Evolutionary conservation across 2,797 vertebrate species (phyloP).

Genomic region (Bryconaethiops microstoma): DNA sequence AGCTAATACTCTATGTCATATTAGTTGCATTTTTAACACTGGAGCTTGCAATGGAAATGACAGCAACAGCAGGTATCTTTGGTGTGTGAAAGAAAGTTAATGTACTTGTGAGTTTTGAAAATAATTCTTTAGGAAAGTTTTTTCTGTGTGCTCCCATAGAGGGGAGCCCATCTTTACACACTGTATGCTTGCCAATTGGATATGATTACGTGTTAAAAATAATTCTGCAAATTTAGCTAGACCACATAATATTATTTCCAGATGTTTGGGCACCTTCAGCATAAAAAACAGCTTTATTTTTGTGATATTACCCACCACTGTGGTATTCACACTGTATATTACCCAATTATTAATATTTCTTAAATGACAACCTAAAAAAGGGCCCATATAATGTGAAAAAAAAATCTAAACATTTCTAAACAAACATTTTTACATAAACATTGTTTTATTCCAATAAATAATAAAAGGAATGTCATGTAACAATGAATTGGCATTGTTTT

Average conservation of each 20-base stretch:
- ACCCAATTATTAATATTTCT: too few relatives aligned
- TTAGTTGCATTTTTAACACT: slow-evolving; percentile 17
- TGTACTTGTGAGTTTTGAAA: background rate
- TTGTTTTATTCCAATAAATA: too few relatives aligned
- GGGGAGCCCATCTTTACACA: background rate
- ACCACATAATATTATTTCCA: background rate
- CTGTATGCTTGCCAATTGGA: background rate
- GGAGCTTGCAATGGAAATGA: background rate
- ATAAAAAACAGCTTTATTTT: background rate
- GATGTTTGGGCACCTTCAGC: background rate
- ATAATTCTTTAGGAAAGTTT: too few relatives aligned
- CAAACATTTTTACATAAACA: too few relatives aligned
- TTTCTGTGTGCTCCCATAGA: background rate
- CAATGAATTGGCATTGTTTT: too few relatives aligned
- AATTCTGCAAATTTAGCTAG: background rate
- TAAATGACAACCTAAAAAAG: too few relatives aligned
- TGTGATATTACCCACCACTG: background rate
- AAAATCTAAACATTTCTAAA: too few relatives aligned
- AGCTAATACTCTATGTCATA: slow-evolving; percentile 20
- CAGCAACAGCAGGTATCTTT: background rate
- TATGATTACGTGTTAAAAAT: background rate
- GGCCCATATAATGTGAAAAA: too few relatives aligned
- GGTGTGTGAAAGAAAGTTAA: background rate
- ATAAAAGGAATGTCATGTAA: too few relatives aligned
- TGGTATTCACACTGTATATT: too few relatives aligned